Conservation (phyloP, 2,888 invertebrate species). For the Spisula solida region DNA sequence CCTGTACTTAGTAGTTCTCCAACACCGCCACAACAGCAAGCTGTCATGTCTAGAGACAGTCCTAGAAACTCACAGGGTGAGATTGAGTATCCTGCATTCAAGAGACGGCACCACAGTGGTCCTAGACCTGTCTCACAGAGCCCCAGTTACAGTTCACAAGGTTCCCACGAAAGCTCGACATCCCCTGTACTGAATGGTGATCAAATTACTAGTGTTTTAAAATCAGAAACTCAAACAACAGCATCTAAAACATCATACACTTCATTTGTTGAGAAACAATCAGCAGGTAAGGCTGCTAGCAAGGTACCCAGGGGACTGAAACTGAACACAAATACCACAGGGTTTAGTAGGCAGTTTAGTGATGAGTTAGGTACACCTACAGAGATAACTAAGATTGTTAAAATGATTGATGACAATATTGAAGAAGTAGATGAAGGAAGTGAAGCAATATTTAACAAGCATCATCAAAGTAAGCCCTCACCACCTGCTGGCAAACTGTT, state of each 20-base stretch:
- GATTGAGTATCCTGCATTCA: constrained; percentile 55
- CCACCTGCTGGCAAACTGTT: constrained; percentile 70
- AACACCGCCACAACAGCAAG: constrained; percentile 48
- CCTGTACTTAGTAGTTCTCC: constrained; percentile 73
- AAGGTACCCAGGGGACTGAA: constrained; percentile 58
- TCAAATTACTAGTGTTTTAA: constrained; percentile 30
- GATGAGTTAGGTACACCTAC: constrained; percentile 84
- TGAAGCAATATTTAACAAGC: constrained; percentile 43
- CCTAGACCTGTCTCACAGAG: constrained; percentile 70
- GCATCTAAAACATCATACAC: constrained; percentile 38
- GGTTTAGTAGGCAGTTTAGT: constrained; percentile 83
- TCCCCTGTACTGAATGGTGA: constrained; percentile 66
- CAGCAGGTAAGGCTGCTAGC: background rate
- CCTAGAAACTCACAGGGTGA: constrained; percentile 55
- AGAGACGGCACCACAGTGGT: constrained; percentile 67
- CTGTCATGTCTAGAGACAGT: constrained; percentile 51
- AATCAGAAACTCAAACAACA: constrained; percentile 49
- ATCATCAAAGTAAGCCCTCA: constrained; percentile 58
- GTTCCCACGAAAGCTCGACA: constrained; percentile 69
- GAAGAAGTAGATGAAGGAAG: constrained; percentile 75
- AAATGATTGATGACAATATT: constrained; percentile 82
- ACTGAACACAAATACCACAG: constrained; percentile 75
- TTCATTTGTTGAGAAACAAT: constrained; percentile 28
- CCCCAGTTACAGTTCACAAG: constrained; percentile 70
- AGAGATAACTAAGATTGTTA: constrained; percentile 81